phyloP scores from a whole-genome alignment of 1,140 invertebrate genomes.

The Tigriopus japonicus region DNA sequence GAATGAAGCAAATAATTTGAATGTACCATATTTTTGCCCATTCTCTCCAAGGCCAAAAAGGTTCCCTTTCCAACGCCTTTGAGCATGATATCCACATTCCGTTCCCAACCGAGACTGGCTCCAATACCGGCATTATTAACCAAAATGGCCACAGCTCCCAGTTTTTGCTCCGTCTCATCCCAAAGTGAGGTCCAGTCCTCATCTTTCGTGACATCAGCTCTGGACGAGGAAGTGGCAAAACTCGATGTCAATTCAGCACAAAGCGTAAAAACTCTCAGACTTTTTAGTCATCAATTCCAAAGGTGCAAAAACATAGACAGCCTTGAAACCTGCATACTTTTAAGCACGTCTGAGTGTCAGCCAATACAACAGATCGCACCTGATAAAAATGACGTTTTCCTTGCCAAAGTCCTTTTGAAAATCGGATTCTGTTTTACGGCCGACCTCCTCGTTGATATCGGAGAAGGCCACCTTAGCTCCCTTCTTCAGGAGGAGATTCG shows the following conservation, averaged over 20 bases:
- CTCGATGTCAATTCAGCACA: background rate
- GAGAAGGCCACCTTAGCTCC: conserved; percentile 1
- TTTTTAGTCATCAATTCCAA: background rate
- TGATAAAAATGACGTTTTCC: background rate
- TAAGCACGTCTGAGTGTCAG: background rate
- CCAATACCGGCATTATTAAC: background rate
- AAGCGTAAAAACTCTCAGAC: background rate
- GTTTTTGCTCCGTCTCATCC: background rate
- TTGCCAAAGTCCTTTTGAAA: background rate
- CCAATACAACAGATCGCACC: background rate
- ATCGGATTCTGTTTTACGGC: background rate
- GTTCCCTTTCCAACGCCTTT: background rate
- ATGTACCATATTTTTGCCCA: background rate
- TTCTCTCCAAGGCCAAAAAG: background rate
- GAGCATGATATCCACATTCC: background rate
- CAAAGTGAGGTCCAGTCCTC: background rate
- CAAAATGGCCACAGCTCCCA: background rate
- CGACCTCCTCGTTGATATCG: background rate
- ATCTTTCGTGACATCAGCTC: background rate
- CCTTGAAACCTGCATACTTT: background rate
- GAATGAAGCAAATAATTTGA: too few species aligned
- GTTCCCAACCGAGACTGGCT: background rate
- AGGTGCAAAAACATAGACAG: background rate
- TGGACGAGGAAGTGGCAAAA: background rate
- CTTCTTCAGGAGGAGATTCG: conserved; percentile 15